These are phyloP conservation scores for Linyphia triangularis DNA, from an alignment of 2,888 invertebrate species.

Conservation along the genomic window DNA sequence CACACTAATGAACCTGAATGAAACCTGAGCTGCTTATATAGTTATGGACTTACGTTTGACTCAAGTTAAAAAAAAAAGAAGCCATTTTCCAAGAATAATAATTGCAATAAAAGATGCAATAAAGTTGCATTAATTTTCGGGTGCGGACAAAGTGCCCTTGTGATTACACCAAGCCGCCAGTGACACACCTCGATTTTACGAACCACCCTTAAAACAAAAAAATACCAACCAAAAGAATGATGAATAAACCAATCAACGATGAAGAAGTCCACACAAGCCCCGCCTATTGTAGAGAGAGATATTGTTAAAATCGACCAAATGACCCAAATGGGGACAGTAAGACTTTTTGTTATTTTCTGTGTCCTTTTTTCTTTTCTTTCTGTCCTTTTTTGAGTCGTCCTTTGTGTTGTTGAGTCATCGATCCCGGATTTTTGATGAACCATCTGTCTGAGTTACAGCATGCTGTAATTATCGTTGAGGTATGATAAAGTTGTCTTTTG, in stretches of 20 bases:
- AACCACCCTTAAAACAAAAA: slow-evolving; percentile 18
- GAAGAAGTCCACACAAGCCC: slow-evolving; percentile 4
- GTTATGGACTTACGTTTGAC: slow-evolving; percentile 7
- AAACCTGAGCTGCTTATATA: not conserved
- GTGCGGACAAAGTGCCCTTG: slow-evolving; percentile 61
- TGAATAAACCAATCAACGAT: slow-evolving; percentile 5
- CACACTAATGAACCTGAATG: not conserved
- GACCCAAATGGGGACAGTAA: slow-evolving; percentile 48
- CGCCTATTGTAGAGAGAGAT: slow-evolving; percentile 44
- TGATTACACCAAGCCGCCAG: slow-evolving; percentile 56
- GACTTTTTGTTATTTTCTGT: not conserved
- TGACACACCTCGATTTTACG: slow-evolving; percentile 47
- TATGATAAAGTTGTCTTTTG: not conserved
- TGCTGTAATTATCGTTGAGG: not conserved
- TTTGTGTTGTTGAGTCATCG: slow-evolving; percentile 43
- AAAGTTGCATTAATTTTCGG: slow-evolving; percentile 66
- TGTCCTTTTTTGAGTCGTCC: not conserved
- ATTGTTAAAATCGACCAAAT: slow-evolving; percentile 39
- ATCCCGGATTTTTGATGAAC: slow-evolving; percentile 45
- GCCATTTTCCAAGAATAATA: slow-evolving; percentile 9
- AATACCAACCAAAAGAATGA: not conserved
- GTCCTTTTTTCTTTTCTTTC: slow-evolving; percentile 3
- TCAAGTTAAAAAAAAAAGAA: not conserved
- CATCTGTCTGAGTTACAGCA: slow-evolving; percentile 29
- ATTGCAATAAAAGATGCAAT: slow-evolving; percentile 59